A percentile compares a stretch with the other conserved stretches of the same genome.
Conservation (phyloP, 2,888 invertebrate species). For the Tuberolachnus salignus region DNA sequence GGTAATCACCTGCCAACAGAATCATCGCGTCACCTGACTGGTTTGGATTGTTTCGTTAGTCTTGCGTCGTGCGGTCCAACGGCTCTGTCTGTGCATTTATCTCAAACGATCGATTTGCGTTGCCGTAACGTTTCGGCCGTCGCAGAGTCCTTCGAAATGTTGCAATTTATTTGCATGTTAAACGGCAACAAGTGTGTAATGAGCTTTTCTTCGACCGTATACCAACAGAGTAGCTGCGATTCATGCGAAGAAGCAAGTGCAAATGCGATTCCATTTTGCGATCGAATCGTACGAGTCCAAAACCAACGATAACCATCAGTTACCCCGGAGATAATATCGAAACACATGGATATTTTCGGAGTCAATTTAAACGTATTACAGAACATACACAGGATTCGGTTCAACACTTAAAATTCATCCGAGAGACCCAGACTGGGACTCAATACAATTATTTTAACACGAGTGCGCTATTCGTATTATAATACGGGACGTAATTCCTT, state of each 20-base stretch:
- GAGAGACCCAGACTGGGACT: too few relatives aligned
- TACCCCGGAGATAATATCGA: too few relatives aligned
- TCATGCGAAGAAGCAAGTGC: slow-evolving; percentile 63
- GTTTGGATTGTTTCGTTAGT: slow-evolving; percentile 58
- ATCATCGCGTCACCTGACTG: slow-evolving; percentile 58
- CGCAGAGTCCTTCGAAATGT: slow-evolving; percentile 60
- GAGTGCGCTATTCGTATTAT: too few relatives aligned
- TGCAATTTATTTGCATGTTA: slow-evolving; percentile 60
- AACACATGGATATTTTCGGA: too few relatives aligned
- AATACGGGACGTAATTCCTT: too few relatives aligned
- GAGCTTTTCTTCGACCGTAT: slow-evolving; percentile 60
- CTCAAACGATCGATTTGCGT: slow-evolving; percentile 60
- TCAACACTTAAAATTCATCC: too few relatives aligned
- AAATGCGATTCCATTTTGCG: slow-evolving; percentile 61
- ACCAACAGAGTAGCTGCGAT: slow-evolving; percentile 63
- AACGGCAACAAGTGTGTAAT: slow-evolving; percentile 61
- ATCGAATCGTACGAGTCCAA: slow-evolving; percentile 61
- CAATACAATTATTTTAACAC: too few relatives aligned
- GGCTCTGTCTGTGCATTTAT: slow-evolving; percentile 62
- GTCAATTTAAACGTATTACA: too few relatives aligned
- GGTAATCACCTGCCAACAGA: too few relatives aligned
- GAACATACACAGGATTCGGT: too few relatives aligned
- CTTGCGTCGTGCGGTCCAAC: slow-evolving; percentile 59
- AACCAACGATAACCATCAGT: too few relatives aligned
- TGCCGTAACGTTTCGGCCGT: slow-evolving; percentile 60